Evolutionary conservation across 1,140 invertebrate species (phyloP).

Genomic region (Papilio machaon): DNA sequence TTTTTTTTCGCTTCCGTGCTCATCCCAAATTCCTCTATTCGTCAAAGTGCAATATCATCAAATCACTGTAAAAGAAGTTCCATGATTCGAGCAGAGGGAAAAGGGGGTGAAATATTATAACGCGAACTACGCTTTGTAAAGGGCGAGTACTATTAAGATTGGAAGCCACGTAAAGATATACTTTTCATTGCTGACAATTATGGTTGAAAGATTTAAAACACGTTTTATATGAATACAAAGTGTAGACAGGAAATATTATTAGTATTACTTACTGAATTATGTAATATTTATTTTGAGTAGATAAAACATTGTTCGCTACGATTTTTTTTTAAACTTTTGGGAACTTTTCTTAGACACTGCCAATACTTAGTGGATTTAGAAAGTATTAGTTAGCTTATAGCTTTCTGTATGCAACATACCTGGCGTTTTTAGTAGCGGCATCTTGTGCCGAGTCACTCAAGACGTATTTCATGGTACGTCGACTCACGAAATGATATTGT

Average conservation of each 20-base stretch:
- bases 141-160: conserved; percentile 54
- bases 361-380: neutral
- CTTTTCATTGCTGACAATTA: neutral
- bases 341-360: neutral
- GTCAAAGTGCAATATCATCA: conserved; percentile 81
- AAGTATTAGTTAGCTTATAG: conserved; percentile 23
- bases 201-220: neutral
- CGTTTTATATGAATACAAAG: neutral
- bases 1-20: conserved; percentile 53
- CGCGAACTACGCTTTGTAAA: conserved; percentile 64
- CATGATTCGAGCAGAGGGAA: conserved; percentile 67
- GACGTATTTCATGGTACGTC: conserved; percentile 81
- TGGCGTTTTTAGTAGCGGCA: conserved; percentile 62
- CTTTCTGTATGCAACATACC: conserved; percentile 45
- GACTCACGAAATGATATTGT: conserved; percentile 79
- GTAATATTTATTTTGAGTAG: too few relatives aligned
- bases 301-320: neutral
- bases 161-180: conserved; percentile 43
- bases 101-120: conserved; percentile 78
- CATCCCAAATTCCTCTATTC: conserved; percentile 60
- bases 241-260: too few relatives aligned
- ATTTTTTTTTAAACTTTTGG: neutral
- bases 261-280: too few relatives aligned
- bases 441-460: conserved; percentile 80
- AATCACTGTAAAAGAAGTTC: conserved; percentile 80